A percentile compares a stretch with the other conserved stretches of the same genome.
These are phyloP conservation scores for Himalopsyche phryganea DNA, from an alignment of 1,140 invertebrate species.

Conservation along the genomic window DNA sequence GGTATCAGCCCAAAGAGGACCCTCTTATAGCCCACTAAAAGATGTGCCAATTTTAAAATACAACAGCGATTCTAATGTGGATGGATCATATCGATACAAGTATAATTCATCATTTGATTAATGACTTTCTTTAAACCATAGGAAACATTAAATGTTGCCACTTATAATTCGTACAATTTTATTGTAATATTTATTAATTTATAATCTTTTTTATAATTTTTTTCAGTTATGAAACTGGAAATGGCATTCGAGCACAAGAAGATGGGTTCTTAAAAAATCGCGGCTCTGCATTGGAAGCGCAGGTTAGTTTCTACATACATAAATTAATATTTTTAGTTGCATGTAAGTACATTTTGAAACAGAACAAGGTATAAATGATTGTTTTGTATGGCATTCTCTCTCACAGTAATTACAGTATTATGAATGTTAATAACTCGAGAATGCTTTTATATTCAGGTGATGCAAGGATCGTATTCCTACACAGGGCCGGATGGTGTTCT, in stretches of 20 bases:
- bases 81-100: slow-evolving; percentile 57
- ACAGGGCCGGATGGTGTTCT: slow-evolving; percentile 60
- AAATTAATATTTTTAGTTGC: no score
- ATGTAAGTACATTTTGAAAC: no score
- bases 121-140: no score
- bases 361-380: no score
- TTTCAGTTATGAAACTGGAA: slow-evolving; percentile 60
- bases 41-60: slow-evolving; percentile 63
- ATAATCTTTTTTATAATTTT: background rate
- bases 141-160: no score
- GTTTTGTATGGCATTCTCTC: no score
- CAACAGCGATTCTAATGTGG: slow-evolving; percentile 66
- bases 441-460: slow-evolving; percentile 47
- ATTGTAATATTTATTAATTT: background rate
- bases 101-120: slow-evolving; percentile 5
- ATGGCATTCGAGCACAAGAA: slow-evolving; percentile 60
- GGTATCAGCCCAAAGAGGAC: slow-evolving; percentile 21
- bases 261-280: slow-evolving; percentile 57
- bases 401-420: no score
- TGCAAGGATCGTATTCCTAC: slow-evolving; percentile 61
- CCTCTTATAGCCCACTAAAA: slow-evolving; percentile 20
- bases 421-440: no score
- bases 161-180: no score
- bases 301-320: slow-evolving; percentile 41
- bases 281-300: slow-evolving; percentile 49